phyloP scores from a whole-genome alignment of 2,888 invertebrate genomes.

The Ophion slaviceki region DNA sequence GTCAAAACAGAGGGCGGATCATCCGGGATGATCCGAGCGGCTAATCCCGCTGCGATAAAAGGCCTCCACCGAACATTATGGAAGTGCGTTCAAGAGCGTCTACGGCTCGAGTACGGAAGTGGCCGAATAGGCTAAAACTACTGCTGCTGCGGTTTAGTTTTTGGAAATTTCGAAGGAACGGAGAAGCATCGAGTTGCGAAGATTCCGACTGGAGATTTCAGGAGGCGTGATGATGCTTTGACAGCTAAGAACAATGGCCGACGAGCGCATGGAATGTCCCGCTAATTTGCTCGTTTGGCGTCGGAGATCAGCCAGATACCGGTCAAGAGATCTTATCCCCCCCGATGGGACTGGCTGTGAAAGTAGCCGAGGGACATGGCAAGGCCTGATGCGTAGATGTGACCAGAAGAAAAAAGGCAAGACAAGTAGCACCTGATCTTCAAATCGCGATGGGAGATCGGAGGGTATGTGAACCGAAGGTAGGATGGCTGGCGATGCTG shows the following conservation, averaged over 20 bases:
- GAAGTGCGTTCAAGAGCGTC: slow-evolving; percentile 47
- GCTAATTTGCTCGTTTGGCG: slow-evolving; percentile 67
- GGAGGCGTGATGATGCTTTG: slow-evolving; percentile 48
- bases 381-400: slow-evolving; percentile 14
- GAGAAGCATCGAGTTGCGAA: neutral
- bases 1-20: slow-evolving; percentile 77
- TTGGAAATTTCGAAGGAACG: slow-evolving; percentile 16
- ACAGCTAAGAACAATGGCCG: slow-evolving; percentile 60
- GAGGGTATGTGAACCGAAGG: slow-evolving; percentile 15
- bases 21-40: slow-evolving; percentile 76
- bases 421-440: slow-evolving; percentile 77
- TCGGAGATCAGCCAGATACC: slow-evolving; percentile 58
- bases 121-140: neutral
- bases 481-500: slow-evolving; percentile 29
- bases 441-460: slow-evolving; percentile 65
- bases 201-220: neutral
- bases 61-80: slow-evolving; percentile 49
- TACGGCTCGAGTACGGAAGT: slow-evolving; percentile 16
- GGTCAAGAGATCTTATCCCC: slow-evolving; percentile 49
- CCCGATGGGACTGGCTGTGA: slow-evolving; percentile 35
- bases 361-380: slow-evolving; percentile 5
- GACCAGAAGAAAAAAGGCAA: slow-evolving; percentile 72
- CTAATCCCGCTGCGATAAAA: slow-evolving; percentile 70
- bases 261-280: slow-evolving; percentile 43
- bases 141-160: neutral